These are phyloP conservation scores for Synergus japonicus DNA, from an alignment of 2,888 invertebrate species.

Conservation along the genomic window DNA sequence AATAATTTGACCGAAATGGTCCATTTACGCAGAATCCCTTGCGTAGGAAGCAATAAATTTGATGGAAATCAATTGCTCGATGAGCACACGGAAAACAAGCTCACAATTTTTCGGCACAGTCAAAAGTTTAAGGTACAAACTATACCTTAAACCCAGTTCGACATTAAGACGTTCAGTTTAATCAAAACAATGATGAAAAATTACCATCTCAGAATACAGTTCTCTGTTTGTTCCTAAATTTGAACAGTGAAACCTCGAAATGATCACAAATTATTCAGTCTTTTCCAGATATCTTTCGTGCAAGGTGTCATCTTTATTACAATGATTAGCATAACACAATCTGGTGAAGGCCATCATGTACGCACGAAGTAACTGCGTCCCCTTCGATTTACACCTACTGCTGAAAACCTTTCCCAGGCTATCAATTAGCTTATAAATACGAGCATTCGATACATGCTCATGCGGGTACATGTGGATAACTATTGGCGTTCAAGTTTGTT, in stretches of 20 bases:
- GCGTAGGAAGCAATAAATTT: conserved; percentile 54
- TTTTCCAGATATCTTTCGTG: conserved; percentile 24
- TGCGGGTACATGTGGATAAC: conserved; percentile 33
- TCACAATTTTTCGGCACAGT: not conserved
- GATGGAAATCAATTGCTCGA: conserved; percentile 46
- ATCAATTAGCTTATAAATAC: conserved; percentile 41
- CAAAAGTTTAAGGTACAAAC: not conserved
- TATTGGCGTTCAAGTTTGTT: conserved; percentile 19
- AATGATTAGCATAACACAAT: conserved; percentile 62
- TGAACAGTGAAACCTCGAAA: not conserved
- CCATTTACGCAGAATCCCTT: conserved; percentile 55
- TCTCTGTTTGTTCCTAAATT: no score
- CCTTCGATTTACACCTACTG: conserved; percentile 22
- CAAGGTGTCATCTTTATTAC: conserved; percentile 57
- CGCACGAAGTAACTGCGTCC: conserved; percentile 22
- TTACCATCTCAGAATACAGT: no score
- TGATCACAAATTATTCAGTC: not conserved
- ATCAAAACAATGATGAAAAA: no score
- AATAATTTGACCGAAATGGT: conserved; percentile 58
- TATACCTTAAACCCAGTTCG: not conserved
- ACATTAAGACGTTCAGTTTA: no score
- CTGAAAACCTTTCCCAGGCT: conserved; percentile 7
- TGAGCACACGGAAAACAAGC: conserved; percentile 6
- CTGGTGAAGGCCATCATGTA: conserved; percentile 48
- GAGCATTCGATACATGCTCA: conserved; percentile 38